Percentiles rank a stretch among this genome's conserved stretches.
Conservation (phyloP, 1,140 invertebrate genomes). For the Drosophila arizonae region DNA sequence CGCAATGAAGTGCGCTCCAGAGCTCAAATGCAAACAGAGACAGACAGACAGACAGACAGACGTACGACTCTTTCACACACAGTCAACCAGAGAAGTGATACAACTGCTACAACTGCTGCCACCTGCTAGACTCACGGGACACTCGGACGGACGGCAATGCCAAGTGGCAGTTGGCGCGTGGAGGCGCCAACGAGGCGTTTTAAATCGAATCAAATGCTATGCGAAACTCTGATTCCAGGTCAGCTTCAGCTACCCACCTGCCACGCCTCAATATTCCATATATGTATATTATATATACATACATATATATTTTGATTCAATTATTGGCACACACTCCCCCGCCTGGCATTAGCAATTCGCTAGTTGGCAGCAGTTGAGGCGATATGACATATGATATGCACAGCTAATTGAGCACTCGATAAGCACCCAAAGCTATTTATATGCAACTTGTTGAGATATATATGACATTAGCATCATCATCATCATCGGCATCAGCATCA, state of each 20-base stretch:
- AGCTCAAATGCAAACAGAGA: conserved; percentile 59
- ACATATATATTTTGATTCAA: conserved; percentile 43
- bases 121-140: background rate
- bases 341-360: conserved; percentile 1
- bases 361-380: background rate
- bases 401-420: conserved; percentile 13
- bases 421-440: background rate
- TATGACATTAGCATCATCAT: too few species aligned
- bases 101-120: background rate
- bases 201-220: conserved; percentile 41
- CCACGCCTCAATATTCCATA: background rate
- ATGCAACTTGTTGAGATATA: background rate
- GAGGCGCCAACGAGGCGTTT: conserved; percentile 19
- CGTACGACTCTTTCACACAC: background rate
- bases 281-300: background rate
- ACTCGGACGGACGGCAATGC: conserved; percentile 28
- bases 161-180: conserved; percentile 31
- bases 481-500: too few species aligned
- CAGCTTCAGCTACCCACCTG: background rate
- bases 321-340: conserved; percentile 25
- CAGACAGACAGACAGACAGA: background rate
- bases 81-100: background rate
- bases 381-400: conserved; percentile 8
- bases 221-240: conserved; percentile 26
- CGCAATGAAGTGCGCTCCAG: conserved; percentile 48